Base-by-base conservation (phyloP, 1,140 invertebrate genomes). In the Lordiphosa mommai region DNA sequence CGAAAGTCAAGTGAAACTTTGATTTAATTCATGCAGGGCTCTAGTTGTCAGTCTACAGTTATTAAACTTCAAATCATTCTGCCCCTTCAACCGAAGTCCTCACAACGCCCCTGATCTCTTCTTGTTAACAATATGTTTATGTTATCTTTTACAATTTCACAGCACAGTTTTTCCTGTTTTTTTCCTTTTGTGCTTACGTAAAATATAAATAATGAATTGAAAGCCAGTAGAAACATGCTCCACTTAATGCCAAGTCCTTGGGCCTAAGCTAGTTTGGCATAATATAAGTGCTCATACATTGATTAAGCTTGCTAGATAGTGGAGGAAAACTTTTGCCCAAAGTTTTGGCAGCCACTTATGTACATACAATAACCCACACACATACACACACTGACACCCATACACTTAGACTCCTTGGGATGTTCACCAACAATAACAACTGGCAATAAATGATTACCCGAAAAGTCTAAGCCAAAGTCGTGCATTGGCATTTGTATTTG, bases 71-170 rank as follows among this genome's bases (percentile, higher is more conserved):
- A 20, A 20, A 20, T 20, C 4, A 4, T 20, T 27, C 1, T 5
- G 2, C 23, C 23, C 5, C 6, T 27, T 27, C 2, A 7, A 6
- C 23, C 23, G 23, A 27, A 27, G 7, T 27, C 4, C 23, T 4
- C 23, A 6, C 6, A 7, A 27, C 23, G 7, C 7, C 23, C 6
- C 23, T 27, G 23, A 5, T 27, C 23, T 27, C 6, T 27, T 27
- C 55, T 80, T 76, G 72, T 72, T 72, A 80, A 80, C 74, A 84
- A 82, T 82, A 84, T 84, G 76, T 84, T 82, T 68, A 51, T 61
- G 72, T 77, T 84, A 82, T 82, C 77, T 84, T 82, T 84, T 64
- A 82, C 77, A 77, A 77, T 82, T 82, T 84, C 76, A 76, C 77
- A 72, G 57, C 44, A 23, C 40, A 29, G 52, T 38, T 49, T 36